These are phyloP conservation scores for Eupeodes luniger DNA, from an alignment of 2,888 invertebrate genomes.

Conservation along the genomic window DNA sequence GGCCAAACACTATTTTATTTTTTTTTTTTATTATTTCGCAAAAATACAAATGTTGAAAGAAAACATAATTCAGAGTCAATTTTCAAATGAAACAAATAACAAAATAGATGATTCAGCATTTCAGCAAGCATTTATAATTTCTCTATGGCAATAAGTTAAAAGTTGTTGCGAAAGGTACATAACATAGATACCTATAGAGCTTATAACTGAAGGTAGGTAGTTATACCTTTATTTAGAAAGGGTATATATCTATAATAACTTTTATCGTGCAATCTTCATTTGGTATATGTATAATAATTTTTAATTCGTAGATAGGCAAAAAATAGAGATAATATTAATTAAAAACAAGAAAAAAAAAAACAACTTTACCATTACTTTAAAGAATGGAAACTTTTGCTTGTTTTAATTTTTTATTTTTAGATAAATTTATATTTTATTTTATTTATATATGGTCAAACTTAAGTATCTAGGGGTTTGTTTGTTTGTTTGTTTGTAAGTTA, in stretches of 20 bases:
- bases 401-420: background rate
- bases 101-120: conserved; percentile 24
- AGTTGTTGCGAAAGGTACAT: conserved; percentile 21
- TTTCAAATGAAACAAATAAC: background rate
- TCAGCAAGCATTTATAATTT: conserved; percentile 1
- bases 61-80: background rate
- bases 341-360: background rate
- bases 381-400: background rate
- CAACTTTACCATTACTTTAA: background rate
- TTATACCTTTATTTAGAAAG: conserved; percentile 1
- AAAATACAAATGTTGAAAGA: conserved; percentile 23
- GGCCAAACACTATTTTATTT: background rate
- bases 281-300: no score
- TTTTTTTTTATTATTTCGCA: background rate
- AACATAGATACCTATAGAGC: background rate
- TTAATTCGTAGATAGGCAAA: background rate
- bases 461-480: background rate
- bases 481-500: background rate
- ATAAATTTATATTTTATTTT: background rate
- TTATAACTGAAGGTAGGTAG: background rate
- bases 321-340: background rate
- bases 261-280: background rate
- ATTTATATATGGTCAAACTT: background rate
- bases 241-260: background rate
- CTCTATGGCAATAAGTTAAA: conserved; percentile 9